Percentiles rank a stretch among this genome's conserved stretches.
Conservation (phyloP, 2,113 vertebrate genomes). For the Pleuronectes platessa region DNA sequence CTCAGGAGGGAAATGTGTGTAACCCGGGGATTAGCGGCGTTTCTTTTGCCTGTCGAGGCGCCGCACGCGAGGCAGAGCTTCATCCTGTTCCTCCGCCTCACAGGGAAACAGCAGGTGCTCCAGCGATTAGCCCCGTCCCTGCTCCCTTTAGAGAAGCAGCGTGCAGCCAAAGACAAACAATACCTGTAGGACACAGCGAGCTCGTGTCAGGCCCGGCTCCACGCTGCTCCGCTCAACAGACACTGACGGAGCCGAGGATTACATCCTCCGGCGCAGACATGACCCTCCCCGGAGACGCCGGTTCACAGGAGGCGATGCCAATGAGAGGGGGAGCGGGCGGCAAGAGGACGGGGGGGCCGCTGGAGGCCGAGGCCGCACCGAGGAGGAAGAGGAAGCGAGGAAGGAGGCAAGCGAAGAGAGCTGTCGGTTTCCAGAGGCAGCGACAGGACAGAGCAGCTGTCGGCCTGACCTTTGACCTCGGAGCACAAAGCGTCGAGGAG, state of each 20-base stretch:
- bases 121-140: slow-evolving; percentile 64
- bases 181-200: slow-evolving; percentile 49
- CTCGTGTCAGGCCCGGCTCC: slow-evolving; percentile 11
- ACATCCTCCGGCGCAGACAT: slow-evolving; percentile 11
- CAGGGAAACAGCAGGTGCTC: slow-evolving; percentile 48
- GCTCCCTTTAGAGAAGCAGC: slow-evolving; percentile 49
- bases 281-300: not conserved
- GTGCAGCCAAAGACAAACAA: slow-evolving; percentile 58
- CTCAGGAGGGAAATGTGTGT: slow-evolving; percentile 26
- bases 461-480: not conserved
- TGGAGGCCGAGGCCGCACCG: not conserved
- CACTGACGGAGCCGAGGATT: slow-evolving; percentile 5
- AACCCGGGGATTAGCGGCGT: slow-evolving; percentile 52
- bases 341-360: slow-evolving; percentile 43
- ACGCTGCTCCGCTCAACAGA: slow-evolving; percentile 43
- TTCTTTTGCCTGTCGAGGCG: slow-evolving; percentile 41
- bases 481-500: not conserved
- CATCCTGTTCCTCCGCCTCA: slow-evolving; percentile 34
- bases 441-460: not conserved
- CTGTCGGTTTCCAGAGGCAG: not conserved
- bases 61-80: slow-evolving; percentile 29
- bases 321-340: not conserved
- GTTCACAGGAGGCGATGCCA: slow-evolving; percentile 24
- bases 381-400: slow-evolving; percentile 60
- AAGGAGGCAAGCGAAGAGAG: slow-evolving; percentile 38